Base-by-base conservation (phyloP, 2,888 invertebrate genomes). In the Napeogenes inachia region DNA sequence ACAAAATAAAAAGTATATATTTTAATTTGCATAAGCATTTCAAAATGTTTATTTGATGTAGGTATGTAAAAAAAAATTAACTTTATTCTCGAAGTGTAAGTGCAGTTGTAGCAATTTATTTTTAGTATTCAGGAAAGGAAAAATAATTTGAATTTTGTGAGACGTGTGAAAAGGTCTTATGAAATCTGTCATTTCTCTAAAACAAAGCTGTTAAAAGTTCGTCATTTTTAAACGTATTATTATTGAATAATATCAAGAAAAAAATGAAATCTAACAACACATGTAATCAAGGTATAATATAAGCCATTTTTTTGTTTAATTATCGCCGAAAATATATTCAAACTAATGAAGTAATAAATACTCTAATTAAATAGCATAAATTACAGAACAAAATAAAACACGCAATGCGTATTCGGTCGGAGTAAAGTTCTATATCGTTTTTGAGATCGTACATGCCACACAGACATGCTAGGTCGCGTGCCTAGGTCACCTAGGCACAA, bases 401-500 rank as follows among this genome's bases (percentile, higher is more conserved):
- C 68, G 67, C 67, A 64, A 68, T 61, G 61, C 56, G 57, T 61
- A 63, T 59, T 63, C 61, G 54, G 54, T 58, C 54, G 54, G 57
- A 66, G 65, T 65, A 63, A 61, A 62, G 61, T 64, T 66, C 61
- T 67, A 68, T 74, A 72, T 71, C 68, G 70, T 62, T 59, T 58
- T 61, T 45, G 45, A 66, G 70, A 74, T 73, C 70, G 65, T 63
- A 65, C 67, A 65, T 67, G 71, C 65, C 63, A 55, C 55, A 38
- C 56, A 57, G 65, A 68, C 73, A 74, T 73, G 74, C 71, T 65
- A 73, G 66, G 61, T 73, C 63, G 74, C 74, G 74, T 75, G 74
- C 62, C 68, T 65, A 69, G 68, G 68, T 67, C 69, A 71, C 73
- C 72, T 69, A 68, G 60, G 56, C 12, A 13, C 35, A 32, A 13